Evolutionary conservation across 1,140 invertebrate genomes (phyloP), one percentile per base, ranked within the genome.

Genomic region (Palaemon carinicauda): DNA sequence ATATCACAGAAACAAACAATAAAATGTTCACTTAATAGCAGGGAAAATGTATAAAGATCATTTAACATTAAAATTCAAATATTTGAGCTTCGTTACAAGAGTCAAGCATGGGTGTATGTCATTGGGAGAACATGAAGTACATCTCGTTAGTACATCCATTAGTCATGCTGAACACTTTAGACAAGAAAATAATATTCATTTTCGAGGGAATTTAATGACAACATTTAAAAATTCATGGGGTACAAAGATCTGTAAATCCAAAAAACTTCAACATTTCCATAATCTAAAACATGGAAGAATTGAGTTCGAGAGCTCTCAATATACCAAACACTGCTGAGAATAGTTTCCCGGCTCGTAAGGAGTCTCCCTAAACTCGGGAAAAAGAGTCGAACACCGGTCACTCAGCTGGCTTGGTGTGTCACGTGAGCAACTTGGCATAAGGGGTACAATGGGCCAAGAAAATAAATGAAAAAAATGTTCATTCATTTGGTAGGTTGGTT

Each of bases 281-380:
- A 86, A 86, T 86, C 83, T 86, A 86, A 86, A 86, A 86, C 83
- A 86, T 86, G 83, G 83, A 86, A 86, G 83, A 86, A 86, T 86
- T 51, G 69, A 86, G 83, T 21, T 86, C 83, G 79, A 86, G 80
- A 86, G 83, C 83, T 86, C 83, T 65, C 41, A 41, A 41, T 41
- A 33, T 86, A 86, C 60, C 75, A 54, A 51, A 73, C 83, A 74
- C 83, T 33, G 51, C 56, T 79, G 75, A 78, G 83, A 29, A 78
- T 24, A 71, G 80, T 51, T 12, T 31, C 24, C 29, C 77, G 15
- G 77, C 24, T 31, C 52, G 27, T 24, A 29, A 69, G 21, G 50
- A 27, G 50, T 53, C 21, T 78, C 50, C 50, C 50, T 24, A 17
- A 54, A 29, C n/a, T 4, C 29, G 21, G 21, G 75, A 24, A 51